Percentiles rank a stretch among this genome's conserved stretches.
phyloP scores from a whole-genome alignment of 2,888 invertebrate genomes.

The Clusia tigrina region DNA sequence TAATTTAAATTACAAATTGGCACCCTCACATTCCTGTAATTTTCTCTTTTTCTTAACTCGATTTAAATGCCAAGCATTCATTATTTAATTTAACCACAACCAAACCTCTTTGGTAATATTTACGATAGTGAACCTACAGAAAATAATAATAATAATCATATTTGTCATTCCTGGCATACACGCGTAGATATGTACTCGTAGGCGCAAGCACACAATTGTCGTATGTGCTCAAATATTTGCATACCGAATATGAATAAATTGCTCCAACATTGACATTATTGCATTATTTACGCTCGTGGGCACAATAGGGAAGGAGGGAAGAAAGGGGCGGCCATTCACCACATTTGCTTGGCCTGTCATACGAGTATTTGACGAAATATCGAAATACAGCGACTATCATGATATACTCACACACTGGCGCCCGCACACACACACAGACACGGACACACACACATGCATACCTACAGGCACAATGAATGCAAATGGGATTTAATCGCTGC shows the following conservation, averaged over 20 bases:
- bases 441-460: not conserved
- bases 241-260: not conserved
- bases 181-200: not conserved
- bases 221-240: conserved; percentile 1
- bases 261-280: not conserved
- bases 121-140: conserved; percentile 2
- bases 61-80: no score
- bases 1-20: no score
- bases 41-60: no score
- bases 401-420: not conserved
- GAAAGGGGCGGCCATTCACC: not conserved
- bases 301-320: no score
- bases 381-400: no score
- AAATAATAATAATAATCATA: no score
- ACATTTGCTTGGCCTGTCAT: not conserved
- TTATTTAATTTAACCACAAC: not conserved
- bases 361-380: no score
- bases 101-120: not conserved
- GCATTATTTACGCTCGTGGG: not conserved
- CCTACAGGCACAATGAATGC: not conserved
- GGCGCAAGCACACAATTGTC: not conserved
- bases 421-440: not conserved
- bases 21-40: no score
- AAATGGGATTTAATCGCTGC: no score
- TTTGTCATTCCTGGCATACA: conserved; percentile 2